Base-by-base conservation (phyloP, 2,797 vertebrate species). In the Urosaurus nigricauda region DNA sequence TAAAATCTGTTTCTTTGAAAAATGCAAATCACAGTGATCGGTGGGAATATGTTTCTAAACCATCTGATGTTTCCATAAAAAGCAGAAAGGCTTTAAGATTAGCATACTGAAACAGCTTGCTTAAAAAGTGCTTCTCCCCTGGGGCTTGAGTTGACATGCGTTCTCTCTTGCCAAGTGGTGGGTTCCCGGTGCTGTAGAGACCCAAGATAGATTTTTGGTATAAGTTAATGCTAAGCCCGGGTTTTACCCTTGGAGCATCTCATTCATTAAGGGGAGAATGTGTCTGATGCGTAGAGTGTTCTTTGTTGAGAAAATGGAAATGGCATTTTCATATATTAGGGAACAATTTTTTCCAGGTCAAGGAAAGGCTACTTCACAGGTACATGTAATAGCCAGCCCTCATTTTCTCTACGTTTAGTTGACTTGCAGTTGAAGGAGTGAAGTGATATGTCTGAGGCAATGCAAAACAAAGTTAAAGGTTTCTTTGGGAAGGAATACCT, bases 51-150 rank as follows among this genome's bases (percentile, higher is more conserved):
- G 12, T 60, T 24, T 84, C 51, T 58, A 29, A 21, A 56, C 43
- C 47, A 26, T 32, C 63, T 71, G 63, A 47, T 40, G 35, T 84
- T 84, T 60, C 47, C 53, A 32, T 73, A 84, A 88, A 88, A 83
- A 83, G 71, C 47, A 79, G 53, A 32, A 60, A 73, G 9, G 60
- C 35, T 58, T 88, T 84, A 43, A 63, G 82, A 56, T 58, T 43
- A 2, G 26, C 47, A 51, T 51, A 51, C 47, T 51, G 47, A 51
- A 51, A 51, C 14, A 14, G 14, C 35, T 71, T 71, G 51, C 68
- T 79, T 80, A 73, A 71, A 80, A 71, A 24, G 43, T 32, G 5
- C 6, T 2, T 21, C 60, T 71, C 26, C 37, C 70, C 13, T 9
- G 19, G 1, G 11, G 11, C 17, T 14, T 4, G 6, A 35, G 71